Percentiles rank a stretch among this genome's conserved stretches.
phyloP scores from a whole-genome alignment of 2,797 vertebrate species.

The Sciurus vulgaris region DNA sequence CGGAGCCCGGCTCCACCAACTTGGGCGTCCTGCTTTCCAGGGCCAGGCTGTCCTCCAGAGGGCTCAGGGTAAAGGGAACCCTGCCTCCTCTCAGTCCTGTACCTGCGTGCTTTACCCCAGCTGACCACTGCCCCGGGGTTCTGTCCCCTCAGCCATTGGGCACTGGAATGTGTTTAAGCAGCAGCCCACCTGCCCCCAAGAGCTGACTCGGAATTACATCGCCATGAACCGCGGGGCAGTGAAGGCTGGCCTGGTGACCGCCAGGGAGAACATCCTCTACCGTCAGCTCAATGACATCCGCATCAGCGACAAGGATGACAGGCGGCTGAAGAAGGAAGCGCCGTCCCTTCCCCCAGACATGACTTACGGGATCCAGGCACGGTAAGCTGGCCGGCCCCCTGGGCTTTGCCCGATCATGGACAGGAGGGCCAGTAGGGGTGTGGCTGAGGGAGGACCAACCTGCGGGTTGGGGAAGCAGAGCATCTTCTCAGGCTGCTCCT shows the following conservation, averaged over 20 bases:
- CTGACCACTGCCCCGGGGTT: rapidly evolving
- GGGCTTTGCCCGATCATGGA: no score
- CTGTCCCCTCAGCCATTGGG: slow-evolving; percentile 88
- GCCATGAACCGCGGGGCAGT: slow-evolving; percentile 88
- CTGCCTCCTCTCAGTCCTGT: rapidly evolving
- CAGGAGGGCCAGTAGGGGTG: neutral
- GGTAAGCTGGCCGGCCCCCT: slow-evolving; percentile 85
- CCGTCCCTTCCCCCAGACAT: slow-evolving; percentile 83
- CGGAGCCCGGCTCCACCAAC: neutral
- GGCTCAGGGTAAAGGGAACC: neutral
- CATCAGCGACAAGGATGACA: neutral
- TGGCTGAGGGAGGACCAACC: rapidly evolving
- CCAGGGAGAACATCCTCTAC: slow-evolving; percentile 88
- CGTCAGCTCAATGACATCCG: slow-evolving; percentile 87
- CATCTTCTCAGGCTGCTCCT: neutral
- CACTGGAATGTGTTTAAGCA: slow-evolving; percentile 88
- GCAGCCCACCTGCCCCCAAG: slow-evolving; percentile 43
- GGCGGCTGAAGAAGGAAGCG: slow-evolving; percentile 54
- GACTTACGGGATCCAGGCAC: slow-evolving; percentile 86
- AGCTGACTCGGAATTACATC: slow-evolving; percentile 87
- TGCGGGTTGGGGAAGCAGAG: rapidly evolving
- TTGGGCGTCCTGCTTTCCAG: neutral
- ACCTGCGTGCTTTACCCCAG: rapidly evolving
- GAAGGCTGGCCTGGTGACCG: slow-evolving; percentile 88
- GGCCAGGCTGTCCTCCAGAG: neutral